Base-by-base conservation (phyloP, 2,797 vertebrate species). In the Pygocentrus nattereri region DNA sequence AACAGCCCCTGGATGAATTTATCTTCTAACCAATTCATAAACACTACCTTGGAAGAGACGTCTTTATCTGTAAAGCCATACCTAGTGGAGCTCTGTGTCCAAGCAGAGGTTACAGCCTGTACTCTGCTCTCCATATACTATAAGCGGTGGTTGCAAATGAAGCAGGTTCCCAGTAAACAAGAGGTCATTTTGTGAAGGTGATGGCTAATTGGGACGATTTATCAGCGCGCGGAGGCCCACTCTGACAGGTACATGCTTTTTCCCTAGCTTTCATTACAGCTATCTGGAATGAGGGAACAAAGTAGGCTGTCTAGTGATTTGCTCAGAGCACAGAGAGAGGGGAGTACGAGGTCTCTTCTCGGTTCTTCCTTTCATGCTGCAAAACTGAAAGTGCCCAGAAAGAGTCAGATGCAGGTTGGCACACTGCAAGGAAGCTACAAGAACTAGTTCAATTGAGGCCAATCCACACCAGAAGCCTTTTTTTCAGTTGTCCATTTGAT, bases 141-240 rank as follows among this genome's bases (percentile, higher is more conserved):
- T 70, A 78, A 87, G 80, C 23, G 58, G 86, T 88, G 62, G 82
- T 81, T 79, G 80, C 86, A 90, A 91, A 91, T 89, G 78, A 86
- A 88, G 81, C 69, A 85, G 79, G 88, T 87, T 85, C 54, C 50
- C 72, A 75, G 84, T 81, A 79, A 89, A 89, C 87, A 82, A 83
- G 88, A 4, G 91, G 90, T 90, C 87, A 88, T 85, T 87, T 75
- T 81, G 80, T 90, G 92, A 94, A 94, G 92, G 93, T 94, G 91
- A 93, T 85, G 3, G 83, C 87, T 94, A 94, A 94, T 93, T 94
- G 90, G 88, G 88, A 88, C 89, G 86, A 94, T 94, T 94, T 93
- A 94, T 94, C 93, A 93, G 88, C 83, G 81, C 73, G 77, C 88
- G 86, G 67, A 78, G 88, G 89, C 91, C 90, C 88, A 87, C 86